These are phyloP conservation scores for Chrysina gloriosa DNA, from an alignment of 2,888 invertebrate genomes.

Conservation along the genomic window DNA sequence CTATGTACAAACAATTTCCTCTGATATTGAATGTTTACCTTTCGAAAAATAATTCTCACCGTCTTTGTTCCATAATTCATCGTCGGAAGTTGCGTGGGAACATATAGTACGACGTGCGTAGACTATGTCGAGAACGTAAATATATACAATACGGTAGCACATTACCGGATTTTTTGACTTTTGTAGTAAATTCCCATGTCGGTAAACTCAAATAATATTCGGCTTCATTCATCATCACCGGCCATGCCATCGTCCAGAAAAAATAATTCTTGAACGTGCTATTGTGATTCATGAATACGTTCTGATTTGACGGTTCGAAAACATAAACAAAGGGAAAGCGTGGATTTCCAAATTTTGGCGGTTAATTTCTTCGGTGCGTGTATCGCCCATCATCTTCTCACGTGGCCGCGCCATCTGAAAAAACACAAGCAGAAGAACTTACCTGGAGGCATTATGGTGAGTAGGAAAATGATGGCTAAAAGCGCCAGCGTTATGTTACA, in stretches of 20 bases:
- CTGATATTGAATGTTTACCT: too few relatives aligned
- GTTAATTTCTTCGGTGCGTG: neutral
- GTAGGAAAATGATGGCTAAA: constrained; percentile 62
- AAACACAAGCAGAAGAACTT: constrained; percentile 43
- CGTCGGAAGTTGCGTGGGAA: too few relatives aligned
- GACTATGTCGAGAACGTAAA: too few relatives aligned
- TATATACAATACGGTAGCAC: too few relatives aligned
- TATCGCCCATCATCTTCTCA: neutral
- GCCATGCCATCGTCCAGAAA: neutral
- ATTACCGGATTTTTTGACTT: too few relatives aligned
- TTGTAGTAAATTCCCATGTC: too few relatives aligned
- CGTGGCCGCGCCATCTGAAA: neutral
- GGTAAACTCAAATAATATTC: too few relatives aligned
- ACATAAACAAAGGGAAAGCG: constrained; percentile 33
- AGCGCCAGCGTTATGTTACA: constrained; percentile 58
- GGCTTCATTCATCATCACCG: constrained; percentile 1
- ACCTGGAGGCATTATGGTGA: constrained; percentile 64
- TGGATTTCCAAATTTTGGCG: constrained; percentile 15
- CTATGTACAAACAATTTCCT: too few relatives aligned
- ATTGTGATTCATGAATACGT: constrained; percentile 12
- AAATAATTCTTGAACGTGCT: constrained; percentile 21
- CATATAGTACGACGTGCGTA: too few relatives aligned
- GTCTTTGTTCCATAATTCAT: too few relatives aligned
- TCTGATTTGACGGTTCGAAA: constrained; percentile 14
- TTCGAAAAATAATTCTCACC: too few relatives aligned